Evolutionary conservation across 2,113 vertebrate species (phyloP), one percentile per base, ranked within the genome.

Genomic region (Gymnorhina tibicen): DNA sequence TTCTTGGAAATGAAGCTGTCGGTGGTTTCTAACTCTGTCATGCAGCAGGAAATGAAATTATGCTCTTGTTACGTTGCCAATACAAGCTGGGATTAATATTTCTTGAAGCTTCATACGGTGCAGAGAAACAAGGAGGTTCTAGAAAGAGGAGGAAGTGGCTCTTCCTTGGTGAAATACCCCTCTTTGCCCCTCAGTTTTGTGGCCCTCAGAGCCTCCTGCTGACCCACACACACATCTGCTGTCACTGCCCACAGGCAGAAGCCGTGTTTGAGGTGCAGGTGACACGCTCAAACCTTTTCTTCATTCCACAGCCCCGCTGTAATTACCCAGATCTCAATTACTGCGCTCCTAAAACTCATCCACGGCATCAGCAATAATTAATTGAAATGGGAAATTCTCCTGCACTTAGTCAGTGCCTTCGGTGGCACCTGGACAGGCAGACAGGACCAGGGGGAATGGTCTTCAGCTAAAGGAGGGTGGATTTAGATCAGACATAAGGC

Each of bases 31-130:
- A 83, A 86, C 55, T 81, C 66, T 70, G 39, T 80, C 56, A 26
- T 86, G 28, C 15, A 70, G 72, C 82, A 96, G 91, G 85, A 94
- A 97, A 91, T 95, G 10, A 83, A 90, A 77, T 95, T 85, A 94
- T 3, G 32, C 60, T 77, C 85, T 72, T 64, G 49, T 91, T 84
- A 28, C 30, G 35, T 66, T 94, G 85, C 88, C 62, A 76, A 2
- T n/a, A 53, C 11, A 47, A 93, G 35, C 59, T 85, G 78, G 58
- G 74, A 89, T 91, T 85, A 73, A 79, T 83, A 67, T 55, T 78
- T 93, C 82, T 50, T 22, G 39, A 55, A 93, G 82, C 42, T 85
- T 82, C 83, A 68, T 59, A 21, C 50, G 41, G 50, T 66, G 55
- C 55, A 86, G 47, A 7, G n/a, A 77, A 85, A 55, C 42, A 52